A percentile compares a stretch with the other conserved stretches of the same genome.
Conservation (phyloP, 2,888 invertebrate genomes). For the Imbricaverruca yamaguchii region DNA sequence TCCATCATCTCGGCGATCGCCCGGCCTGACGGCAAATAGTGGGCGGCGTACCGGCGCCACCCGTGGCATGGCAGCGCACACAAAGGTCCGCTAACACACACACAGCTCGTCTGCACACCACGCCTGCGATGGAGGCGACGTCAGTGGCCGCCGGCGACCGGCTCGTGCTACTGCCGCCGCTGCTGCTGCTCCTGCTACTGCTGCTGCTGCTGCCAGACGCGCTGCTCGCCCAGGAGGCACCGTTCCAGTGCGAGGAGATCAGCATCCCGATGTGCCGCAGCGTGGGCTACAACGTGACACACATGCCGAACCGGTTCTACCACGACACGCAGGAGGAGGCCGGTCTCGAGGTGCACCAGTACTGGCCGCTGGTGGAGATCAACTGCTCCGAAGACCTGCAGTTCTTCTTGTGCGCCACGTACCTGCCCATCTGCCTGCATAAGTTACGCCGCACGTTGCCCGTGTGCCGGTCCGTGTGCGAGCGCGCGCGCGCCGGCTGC, state of each 20-base stretch:
- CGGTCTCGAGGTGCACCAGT: conserved; percentile 84
- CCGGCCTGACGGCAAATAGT: not conserved
- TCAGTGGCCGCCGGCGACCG: not conserved
- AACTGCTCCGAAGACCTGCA: conserved; percentile 89
- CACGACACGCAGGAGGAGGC: conserved; percentile 93
- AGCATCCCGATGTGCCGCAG: conserved; percentile 86
- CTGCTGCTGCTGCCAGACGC: not conserved
- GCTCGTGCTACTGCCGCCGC: not conserved
- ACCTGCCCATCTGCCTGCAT: conserved; percentile 88
- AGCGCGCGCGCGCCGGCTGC: conserved; percentile 79
- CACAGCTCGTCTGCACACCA: not conserved
- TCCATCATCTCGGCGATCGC: not conserved
- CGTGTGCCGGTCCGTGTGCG: conserved; percentile 82
- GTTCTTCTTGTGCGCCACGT: conserved; percentile 91
- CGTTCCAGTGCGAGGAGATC: conserved; percentile 70
- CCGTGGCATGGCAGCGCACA: not conserved
- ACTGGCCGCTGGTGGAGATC: conserved; percentile 86
- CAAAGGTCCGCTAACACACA: not conserved
- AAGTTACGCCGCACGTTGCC: conserved; percentile 77
- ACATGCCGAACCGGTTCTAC: conserved; percentile 89
- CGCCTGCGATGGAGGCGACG: too few relatives aligned
- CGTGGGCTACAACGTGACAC: conserved; percentile 88
- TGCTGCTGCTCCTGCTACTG: not conserved
- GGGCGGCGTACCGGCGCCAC: not conserved
- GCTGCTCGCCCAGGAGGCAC: conserved; percentile 4